Percentiles rank a stretch among this genome's conserved stretches.
Conservation (phyloP, 2,888 invertebrate genomes). For the Limnephilus marmoratus region DNA sequence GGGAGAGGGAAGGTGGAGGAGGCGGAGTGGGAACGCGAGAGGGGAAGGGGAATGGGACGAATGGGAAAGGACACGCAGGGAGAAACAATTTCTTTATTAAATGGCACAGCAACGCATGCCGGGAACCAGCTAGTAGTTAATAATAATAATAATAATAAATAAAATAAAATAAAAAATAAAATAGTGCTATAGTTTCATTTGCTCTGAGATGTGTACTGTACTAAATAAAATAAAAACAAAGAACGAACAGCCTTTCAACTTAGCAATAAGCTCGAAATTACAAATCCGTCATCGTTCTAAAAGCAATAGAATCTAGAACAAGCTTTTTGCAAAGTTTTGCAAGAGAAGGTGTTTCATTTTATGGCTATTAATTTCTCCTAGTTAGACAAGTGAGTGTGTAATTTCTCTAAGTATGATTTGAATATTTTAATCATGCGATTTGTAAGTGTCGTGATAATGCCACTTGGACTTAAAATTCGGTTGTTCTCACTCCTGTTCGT, state of each 20-base stretch:
- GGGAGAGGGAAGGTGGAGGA: too few relatives aligned
- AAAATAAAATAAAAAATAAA: too few relatives aligned
- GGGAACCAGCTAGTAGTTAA: too few relatives aligned
- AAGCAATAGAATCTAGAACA: neutral
- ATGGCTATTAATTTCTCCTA: neutral
- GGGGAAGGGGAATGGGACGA: too few relatives aligned
- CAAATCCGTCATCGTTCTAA: neutral
- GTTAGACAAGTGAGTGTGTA: conserved; percentile 2
- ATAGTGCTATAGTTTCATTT: too few relatives aligned
- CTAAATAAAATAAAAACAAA: too few relatives aligned
- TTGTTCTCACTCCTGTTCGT: conserved; percentile 3
- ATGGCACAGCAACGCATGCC: too few relatives aligned
- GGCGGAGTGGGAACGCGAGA: too few relatives aligned
- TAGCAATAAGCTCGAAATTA: neutral
- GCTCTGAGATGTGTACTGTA: too few relatives aligned
- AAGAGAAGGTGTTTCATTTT: neutral
- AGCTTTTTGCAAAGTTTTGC: neutral
- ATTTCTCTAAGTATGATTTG: neutral
- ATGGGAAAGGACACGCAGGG: too few relatives aligned
- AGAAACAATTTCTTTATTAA: too few relatives aligned
- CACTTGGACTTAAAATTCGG: neutral
- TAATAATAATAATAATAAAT: too few relatives aligned
- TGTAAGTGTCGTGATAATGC: neutral
- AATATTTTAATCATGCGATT: neutral
- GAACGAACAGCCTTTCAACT: neutral